Evolutionary conservation across 2,888 invertebrate genomes (phyloP), one percentile per base, ranked within the genome.

Genomic region (Oligia strigilis): DNA sequence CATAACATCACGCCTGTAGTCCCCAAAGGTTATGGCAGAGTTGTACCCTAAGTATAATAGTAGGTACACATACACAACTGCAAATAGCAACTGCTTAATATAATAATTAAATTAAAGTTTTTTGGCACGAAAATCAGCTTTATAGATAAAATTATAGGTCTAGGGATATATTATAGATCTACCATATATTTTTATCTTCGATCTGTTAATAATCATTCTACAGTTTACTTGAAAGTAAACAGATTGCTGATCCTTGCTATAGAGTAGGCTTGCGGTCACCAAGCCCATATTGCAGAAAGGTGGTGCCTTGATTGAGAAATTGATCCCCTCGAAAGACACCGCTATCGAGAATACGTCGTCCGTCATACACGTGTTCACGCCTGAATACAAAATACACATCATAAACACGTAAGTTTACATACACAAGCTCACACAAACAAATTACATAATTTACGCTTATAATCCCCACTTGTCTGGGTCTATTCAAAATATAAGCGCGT

Each of bases 401-500:
- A 11, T 23, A 17, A 14, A 60, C 14, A 11, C 62, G 36, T 72
- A 23, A 60, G 43, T 11, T 9, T 40, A 46, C 65, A 62, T 29
- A 81, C 36, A 64, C 29, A 40, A 62, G 49, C 72, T 71, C 65
- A 65, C 66, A 77, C 36, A 77, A 82, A 73, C 65, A 76, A 83
- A 83, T 82, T 49, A 78, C 70, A 87, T 70, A 83, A 79, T 84
- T 64, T 75, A 55, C 84, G 58, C 83, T 78, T 84, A 79, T 84
- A 84, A 87, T 79, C 55, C 66, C 60, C 84, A 70, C 55, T 87
- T 69, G 80, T 87, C 75, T 87, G 87, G 67, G n/a, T 83, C 65
- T 79, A 55, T 87, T 66, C 80, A 77, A 43, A 65, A 64, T 66
- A 46, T 66, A 58, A 77, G 70, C 85, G 78, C 29, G 79, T 74